These are phyloP conservation scores for Neomicropteryx cornuta DNA, from an alignment of 1,140 invertebrate species.

Conservation along the genomic window DNA sequence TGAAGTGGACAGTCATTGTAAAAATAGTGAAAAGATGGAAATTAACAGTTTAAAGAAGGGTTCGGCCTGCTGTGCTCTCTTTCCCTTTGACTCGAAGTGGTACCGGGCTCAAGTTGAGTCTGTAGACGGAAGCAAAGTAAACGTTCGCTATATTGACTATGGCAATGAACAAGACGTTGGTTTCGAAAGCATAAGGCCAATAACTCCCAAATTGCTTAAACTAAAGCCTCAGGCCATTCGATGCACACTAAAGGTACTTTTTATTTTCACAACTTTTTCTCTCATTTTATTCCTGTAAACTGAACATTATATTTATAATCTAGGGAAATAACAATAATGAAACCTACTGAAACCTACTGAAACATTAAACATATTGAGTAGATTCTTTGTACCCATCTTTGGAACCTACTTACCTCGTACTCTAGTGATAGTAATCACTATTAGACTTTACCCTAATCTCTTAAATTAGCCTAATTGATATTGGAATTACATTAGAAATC, in stretches of 20 bases:
- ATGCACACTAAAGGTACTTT: slow-evolving; percentile 48
- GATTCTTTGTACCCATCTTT: too few species aligned
- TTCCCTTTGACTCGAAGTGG: slow-evolving; percentile 57
- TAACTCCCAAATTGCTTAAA: slow-evolving; percentile 50
- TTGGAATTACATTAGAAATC: too few species aligned
- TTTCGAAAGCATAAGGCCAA: slow-evolving; percentile 43
- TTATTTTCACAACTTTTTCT: slow-evolving; percentile 1
- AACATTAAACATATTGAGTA: too few species aligned
- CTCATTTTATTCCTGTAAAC: slow-evolving; percentile 2
- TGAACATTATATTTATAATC: too few species aligned
- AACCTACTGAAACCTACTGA: too few species aligned
- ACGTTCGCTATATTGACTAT: slow-evolving; percentile 66
- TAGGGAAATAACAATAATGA: too few species aligned
- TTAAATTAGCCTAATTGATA: too few species aligned
- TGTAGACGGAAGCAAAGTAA: slow-evolving; percentile 31
- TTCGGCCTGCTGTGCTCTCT: slow-evolving; percentile 62
- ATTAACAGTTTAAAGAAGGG: slow-evolving; percentile 39
- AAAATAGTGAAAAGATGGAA: slow-evolving; percentile 28
- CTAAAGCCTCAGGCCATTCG: slow-evolving; percentile 63
- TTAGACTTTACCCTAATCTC: too few species aligned
- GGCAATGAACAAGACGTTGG: slow-evolving; percentile 62
- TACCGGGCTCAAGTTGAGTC: slow-evolving; percentile 53
- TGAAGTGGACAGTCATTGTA: slow-evolving; percentile 34
- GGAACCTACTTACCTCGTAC: too few species aligned
- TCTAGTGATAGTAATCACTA: too few species aligned